Base-by-base conservation (phyloP, 2,797 vertebrate species). In the Gadopsis bispinosus region DNA sequence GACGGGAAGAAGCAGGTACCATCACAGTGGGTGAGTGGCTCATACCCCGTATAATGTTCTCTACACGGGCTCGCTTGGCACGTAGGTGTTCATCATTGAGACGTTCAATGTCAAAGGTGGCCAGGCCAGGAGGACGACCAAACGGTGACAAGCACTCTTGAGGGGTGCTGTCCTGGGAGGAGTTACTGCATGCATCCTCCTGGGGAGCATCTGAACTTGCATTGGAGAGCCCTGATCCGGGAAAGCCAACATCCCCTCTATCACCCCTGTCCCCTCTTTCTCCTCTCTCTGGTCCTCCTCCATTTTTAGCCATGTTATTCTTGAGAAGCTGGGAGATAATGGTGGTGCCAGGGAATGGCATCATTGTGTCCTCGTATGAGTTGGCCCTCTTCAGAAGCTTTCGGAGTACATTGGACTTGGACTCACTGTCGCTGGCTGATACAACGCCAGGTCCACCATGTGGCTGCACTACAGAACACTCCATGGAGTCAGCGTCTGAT, bases 311-410 rank as follows among this genome's bases (percentile, higher is more conserved):
- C 95, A 98, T 97, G 95, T 98, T 99, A 95, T 96, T 99, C 96
- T 99, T 99, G 94, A 99, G 96, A 94, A 99, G 97, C 96, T 99
- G 98, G 85, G 98, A 99, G 95, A 99, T 99, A 87, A 99, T 98
- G 91, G 98, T 98, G 90, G 97, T 97, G 93, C 97, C 97, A 91
- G 97, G 97, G 95, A 99, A 99, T 95, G 98, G 97, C 96, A 99
- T 98, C 97, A 99, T 97, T 93, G 97, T 94, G 92, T 99, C 98
- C 96, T 99, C 98, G 75, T 98, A 99, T 5, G 98, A 99, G 96
- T 98, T 99, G 87, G 97, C 97, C 93, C 97, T 97, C 96, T 99
- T 99, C 95, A 99, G 96, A 88, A 99, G 97, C 96, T 99, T 99
- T 95, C 98, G 97, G 92, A 99, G 97, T 83, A 99, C 98, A 88